A percentile compares a stretch with the other conserved stretches of the same genome.
These are phyloP conservation scores for Hippoglossus hippoglossus DNA, from an alignment of 2,797 vertebrate species.

Conservation along the genomic window DNA sequence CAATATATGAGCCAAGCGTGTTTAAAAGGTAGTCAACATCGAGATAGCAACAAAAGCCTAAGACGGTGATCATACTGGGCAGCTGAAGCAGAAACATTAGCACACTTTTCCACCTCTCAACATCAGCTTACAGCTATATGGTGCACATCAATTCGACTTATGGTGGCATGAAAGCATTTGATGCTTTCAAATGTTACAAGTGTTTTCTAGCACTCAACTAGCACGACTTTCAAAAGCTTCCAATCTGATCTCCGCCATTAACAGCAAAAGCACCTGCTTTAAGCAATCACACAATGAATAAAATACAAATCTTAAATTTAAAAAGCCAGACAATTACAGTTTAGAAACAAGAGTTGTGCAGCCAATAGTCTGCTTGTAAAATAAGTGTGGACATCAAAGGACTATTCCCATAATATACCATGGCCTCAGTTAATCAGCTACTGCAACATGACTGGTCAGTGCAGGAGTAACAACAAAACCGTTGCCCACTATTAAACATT, in stretches of 20 bases:
- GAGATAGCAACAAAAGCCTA: constrained; percentile 26
- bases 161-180: neutral
- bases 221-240: constrained; percentile 33
- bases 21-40: constrained; percentile 45
- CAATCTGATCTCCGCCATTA: constrained; percentile 45
- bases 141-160: neutral
- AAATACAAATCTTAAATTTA: neutral
- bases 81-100: constrained; percentile 37
- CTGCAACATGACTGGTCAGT: neutral
- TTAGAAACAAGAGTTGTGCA: constrained; percentile 31
- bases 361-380: constrained; percentile 36
- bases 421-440: constrained; percentile 15
- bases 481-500: neutral
- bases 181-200: constrained; percentile 10
- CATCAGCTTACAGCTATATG: neutral
- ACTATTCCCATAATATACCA: constrained; percentile 67
- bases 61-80: constrained; percentile 52
- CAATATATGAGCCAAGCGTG: constrained; percentile 45
- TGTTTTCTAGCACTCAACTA: constrained; percentile 4
- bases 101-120: neutral
- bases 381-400: constrained; percentile 75
- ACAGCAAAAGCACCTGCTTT: constrained; percentile 25
- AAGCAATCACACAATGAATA: constrained; percentile 22
- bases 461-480: neutral
- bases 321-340: constrained; percentile 38